Evolutionary conservation across 1,140 invertebrate genomes (phyloP).

Genomic region (Trichogramma pretiosum): DNA sequence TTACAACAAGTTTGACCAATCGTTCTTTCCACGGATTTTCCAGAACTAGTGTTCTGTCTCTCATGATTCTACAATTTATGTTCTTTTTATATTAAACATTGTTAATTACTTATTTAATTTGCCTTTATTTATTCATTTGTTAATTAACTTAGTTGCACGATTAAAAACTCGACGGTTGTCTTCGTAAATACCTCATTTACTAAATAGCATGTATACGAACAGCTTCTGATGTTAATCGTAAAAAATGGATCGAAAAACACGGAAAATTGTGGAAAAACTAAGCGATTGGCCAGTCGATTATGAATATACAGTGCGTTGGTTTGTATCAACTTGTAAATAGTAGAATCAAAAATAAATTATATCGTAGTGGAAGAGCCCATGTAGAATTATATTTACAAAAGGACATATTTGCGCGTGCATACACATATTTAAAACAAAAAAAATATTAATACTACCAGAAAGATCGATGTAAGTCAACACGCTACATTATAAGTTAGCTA

Average conservation of each 20-base stretch:
- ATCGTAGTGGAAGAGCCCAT: constrained; percentile 33
- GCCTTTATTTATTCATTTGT: no score
- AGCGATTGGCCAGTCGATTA: constrained; percentile 12
- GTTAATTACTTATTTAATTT: no score
- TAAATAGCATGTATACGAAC: no score
- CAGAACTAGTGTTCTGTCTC: constrained; percentile 2
- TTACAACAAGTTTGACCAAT: constrained; percentile 16
- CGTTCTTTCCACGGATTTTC: constrained; percentile 8
- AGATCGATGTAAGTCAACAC: constrained; percentile 8
- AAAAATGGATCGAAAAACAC: constrained; percentile 2
- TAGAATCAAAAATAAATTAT: constrained; percentile 35
- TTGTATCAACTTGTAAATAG: constrained; percentile 22
- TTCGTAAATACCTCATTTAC: no score
- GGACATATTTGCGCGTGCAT: constrained; percentile 14
- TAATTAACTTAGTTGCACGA: no score
- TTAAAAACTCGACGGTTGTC: no score
- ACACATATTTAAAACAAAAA: constrained; percentile 1
- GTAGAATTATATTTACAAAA: constrained; percentile 38
- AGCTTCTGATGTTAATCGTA: constrained; percentile 4
- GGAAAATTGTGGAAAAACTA: constrained; percentile 9
- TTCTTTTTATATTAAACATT: no score
- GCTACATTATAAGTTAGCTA: no score
- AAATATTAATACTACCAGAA: constrained; percentile 10
- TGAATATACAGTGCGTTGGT: constrained; percentile 19
- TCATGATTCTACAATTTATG: no score